Conservation (phyloP, 2,113 vertebrate genomes). For the Marcusenius ussheri region DNA sequence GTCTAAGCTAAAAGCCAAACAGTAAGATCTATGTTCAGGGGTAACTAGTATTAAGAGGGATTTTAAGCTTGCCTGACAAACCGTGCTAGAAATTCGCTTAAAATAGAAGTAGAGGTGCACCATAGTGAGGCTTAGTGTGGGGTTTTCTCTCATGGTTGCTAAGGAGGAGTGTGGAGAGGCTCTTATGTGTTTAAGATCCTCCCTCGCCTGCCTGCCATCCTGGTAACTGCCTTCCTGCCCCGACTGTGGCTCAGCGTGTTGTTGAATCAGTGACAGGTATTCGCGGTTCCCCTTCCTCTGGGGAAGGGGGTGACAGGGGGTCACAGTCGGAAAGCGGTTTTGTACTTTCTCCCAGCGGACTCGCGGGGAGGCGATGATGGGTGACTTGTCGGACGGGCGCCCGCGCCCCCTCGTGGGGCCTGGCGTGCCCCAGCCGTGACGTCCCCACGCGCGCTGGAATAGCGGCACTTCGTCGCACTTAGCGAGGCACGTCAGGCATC, state of each 20-base stretch:
- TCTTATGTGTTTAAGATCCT: constrained; percentile 56
- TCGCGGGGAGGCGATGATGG: neutral
- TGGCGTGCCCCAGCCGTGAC: neutral
- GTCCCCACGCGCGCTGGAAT: neutral
- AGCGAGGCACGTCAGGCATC: neutral
- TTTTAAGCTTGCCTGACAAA: constrained; percentile 68
- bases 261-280: constrained; percentile 59
- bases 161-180: constrained; percentile 55
- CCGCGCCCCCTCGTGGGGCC: neutral
- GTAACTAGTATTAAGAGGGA: constrained; percentile 71
- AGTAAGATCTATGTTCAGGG: constrained; percentile 64
- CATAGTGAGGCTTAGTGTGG: constrained; percentile 60
- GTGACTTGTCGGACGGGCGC: neutral
- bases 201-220: constrained; percentile 42
- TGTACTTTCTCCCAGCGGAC: neutral
- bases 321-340: neutral
- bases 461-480: neutral
- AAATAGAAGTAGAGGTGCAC: constrained; percentile 60
- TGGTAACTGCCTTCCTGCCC: constrained; percentile 47
- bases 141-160: constrained; percentile 48
- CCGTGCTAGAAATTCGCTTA: constrained; percentile 60
- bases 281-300: constrained; percentile 41
- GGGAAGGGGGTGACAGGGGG: neutral
- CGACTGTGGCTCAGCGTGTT: constrained; percentile 48
- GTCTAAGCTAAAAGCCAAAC: constrained; percentile 61